Evolutionary conservation across 2,888 invertebrate genomes (phyloP).

Genomic region (Ceramica pisi): DNA sequence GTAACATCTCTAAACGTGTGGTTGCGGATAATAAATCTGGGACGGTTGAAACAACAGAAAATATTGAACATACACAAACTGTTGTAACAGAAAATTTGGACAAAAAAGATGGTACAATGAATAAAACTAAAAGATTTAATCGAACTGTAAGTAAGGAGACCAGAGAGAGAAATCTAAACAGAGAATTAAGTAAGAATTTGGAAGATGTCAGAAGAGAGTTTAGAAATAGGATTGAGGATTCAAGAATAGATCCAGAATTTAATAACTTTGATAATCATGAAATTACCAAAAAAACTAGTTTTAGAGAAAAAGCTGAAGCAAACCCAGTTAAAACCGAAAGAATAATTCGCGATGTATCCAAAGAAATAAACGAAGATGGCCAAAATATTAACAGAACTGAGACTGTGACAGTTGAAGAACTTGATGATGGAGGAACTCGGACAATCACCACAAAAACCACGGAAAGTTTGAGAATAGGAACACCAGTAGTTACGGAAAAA

Average conservation of each 20-base stretch:
- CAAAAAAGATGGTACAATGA: constrained; percentile 45
- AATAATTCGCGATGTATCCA: constrained; percentile 14
- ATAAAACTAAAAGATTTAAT: constrained; percentile 59
- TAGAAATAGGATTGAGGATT: constrained; percentile 27
- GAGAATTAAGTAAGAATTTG: constrained; percentile 37
- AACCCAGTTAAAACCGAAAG: constrained; percentile 29
- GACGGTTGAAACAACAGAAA: constrained; percentile 13
- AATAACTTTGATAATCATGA: constrained; percentile 3
- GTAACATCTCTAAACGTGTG: constrained; percentile 32
- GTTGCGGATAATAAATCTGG: constrained; percentile 23
- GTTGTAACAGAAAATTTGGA: constrained; percentile 19
- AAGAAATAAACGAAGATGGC: constrained; percentile 33
- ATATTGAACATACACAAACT: constrained; percentile 3
- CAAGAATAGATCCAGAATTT: constrained; percentile 20
- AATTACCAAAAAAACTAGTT: constrained; percentile 15
- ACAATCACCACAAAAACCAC: constrained; percentile 46
- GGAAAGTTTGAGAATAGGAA: constrained; percentile 31
- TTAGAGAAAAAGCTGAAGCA: constrained; percentile 17
- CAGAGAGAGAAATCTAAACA: constrained; percentile 44
- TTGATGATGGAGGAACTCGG: constrained; percentile 35
- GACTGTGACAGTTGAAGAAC: constrained; percentile 23
- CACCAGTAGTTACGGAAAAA: constrained; percentile 36
- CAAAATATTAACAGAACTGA: constrained; percentile 28
- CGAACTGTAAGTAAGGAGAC: constrained; percentile 57
- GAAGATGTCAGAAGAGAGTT: constrained; percentile 27